Percentiles rank a stretch among this genome's conserved stretches.
Conservation (phyloP, 1,140 invertebrate genomes). For the Dendrolimus punctatus region DNA sequence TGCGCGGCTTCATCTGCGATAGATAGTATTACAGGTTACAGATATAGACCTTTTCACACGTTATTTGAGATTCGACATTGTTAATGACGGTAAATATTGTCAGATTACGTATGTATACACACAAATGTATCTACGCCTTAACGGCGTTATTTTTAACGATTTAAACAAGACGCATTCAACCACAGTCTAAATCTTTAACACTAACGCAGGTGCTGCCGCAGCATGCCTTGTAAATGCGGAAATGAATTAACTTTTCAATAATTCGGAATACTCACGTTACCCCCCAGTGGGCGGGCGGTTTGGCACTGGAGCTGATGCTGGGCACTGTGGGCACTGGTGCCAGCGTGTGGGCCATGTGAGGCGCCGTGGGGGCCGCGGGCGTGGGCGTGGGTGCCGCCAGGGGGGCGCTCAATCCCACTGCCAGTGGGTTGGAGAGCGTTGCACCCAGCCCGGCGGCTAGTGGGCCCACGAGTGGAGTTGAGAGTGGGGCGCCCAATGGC, state of each 20-base stretch:
- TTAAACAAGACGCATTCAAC: too few species aligned
- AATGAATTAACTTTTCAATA: background rate
- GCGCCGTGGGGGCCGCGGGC: slow-evolving; percentile 41
- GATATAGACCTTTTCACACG: too few species aligned
- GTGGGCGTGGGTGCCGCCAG: slow-evolving; percentile 52
- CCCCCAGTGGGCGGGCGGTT: slow-evolving; percentile 66
- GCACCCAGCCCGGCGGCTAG: slow-evolving; percentile 23
- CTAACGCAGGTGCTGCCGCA: too few species aligned
- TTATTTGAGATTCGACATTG: too few species aligned
- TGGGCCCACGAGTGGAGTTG: slow-evolving; percentile 26
- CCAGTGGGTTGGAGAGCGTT: slow-evolving; percentile 29
- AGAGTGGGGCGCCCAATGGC: slow-evolving; percentile 23
- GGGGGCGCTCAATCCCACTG: slow-evolving; percentile 27
- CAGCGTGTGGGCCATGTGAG: slow-evolving; percentile 45
- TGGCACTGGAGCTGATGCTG: slow-evolving; percentile 63
- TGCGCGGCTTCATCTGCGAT: too few species aligned
- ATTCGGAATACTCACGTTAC: slow-evolving; percentile 54
- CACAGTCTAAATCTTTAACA: too few species aligned
- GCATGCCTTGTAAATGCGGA: too few species aligned
- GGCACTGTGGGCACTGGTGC: slow-evolving; percentile 61
- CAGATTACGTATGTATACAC: too few species aligned
- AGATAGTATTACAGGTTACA: too few species aligned
- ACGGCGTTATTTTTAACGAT: too few species aligned
- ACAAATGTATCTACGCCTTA: too few species aligned
- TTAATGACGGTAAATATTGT: too few species aligned